phyloP scores from a whole-genome alignment of 2,888 invertebrate genomes.

The Drosophila nigricruria region DNA sequence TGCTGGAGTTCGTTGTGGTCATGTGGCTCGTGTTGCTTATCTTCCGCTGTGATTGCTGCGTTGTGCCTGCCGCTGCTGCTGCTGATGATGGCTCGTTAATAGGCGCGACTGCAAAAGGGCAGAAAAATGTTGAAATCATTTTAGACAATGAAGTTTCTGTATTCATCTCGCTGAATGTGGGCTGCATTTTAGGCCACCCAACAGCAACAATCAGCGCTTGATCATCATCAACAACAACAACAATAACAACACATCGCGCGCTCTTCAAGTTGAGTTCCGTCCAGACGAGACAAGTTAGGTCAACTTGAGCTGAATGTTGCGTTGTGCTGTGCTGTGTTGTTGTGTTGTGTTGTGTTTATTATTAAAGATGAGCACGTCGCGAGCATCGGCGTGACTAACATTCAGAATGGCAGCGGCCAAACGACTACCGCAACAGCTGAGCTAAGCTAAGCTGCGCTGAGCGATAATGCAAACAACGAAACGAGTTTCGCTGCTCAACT shows the following conservation, averaged over 20 bases:
- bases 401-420: constrained; percentile 41
- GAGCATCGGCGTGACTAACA: constrained; percentile 60
- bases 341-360: constrained; percentile 48
- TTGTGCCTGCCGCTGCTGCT: constrained; percentile 48
- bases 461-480: constrained; percentile 52
- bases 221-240: constrained; percentile 12
- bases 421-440: constrained; percentile 62
- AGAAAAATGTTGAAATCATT: constrained; percentile 36
- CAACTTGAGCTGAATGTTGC: constrained; percentile 19
- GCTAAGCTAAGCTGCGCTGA: constrained; percentile 46
- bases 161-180: constrained; percentile 37
- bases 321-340: constrained; percentile 21
- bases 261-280: constrained; percentile 26
- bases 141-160: constrained; percentile 40
- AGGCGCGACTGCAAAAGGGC: constrained; percentile 79
- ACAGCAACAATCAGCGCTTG: constrained; percentile 30
- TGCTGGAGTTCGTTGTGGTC: constrained; percentile 69
- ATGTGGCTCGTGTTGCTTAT: constrained; percentile 72
- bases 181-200: constrained; percentile 53
- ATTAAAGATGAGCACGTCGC: constrained; percentile 66
- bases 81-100: constrained; percentile 70
- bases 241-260: constrained; percentile 21
- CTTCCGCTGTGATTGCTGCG: constrained; percentile 72
- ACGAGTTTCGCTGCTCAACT: constrained; percentile 66
- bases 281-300: constrained; percentile 14